Conservation (phyloP, 2,113 vertebrate species). For the Poeciliopsis retropinna region DNA sequence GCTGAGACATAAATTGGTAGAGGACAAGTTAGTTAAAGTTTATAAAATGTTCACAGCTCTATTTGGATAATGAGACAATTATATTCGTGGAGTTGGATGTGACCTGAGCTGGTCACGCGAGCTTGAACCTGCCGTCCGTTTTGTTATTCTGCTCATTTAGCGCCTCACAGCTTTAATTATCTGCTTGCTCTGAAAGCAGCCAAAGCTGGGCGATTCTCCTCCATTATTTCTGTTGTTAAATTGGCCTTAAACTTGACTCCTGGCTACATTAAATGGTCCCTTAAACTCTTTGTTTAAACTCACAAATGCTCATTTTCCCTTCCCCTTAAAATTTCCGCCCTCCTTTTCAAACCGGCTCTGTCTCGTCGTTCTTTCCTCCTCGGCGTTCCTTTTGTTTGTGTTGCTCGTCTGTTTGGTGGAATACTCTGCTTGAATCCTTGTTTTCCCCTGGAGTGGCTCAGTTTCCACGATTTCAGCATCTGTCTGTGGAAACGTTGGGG, state of each 20-base stretch:
- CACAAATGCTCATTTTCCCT: conserved; percentile 1
- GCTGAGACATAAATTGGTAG: not conserved
- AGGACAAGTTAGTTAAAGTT: conserved; percentile 4
- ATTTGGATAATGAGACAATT: conserved; percentile 31
- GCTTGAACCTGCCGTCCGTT: conserved; percentile 33
- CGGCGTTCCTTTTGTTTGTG: no score
- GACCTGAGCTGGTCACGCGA: conserved; percentile 13
- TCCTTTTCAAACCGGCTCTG: not conserved
- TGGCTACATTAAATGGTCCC: conserved; percentile 28
- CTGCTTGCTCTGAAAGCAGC: not conserved
- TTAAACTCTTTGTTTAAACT: conserved; percentile 17
- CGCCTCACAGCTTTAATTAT: conserved; percentile 44
- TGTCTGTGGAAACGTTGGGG: not conserved
- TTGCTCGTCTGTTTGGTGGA: no score
- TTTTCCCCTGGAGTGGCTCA: not conserved
- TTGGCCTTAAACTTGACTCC: conserved; percentile 30
- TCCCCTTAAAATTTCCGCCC: not conserved
- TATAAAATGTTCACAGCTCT: conserved; percentile 5
- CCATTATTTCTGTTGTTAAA: conserved; percentile 40
- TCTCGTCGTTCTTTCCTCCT: not conserved
- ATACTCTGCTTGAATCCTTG: not conserved
- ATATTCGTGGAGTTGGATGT: conserved; percentile 19
- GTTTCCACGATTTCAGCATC: not conserved
- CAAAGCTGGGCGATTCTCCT: conserved; percentile 12
- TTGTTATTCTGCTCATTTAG: conserved; percentile 49